Evolutionary conservation across 2,797 vertebrate species (phyloP), one percentile per base, ranked within the genome.

Genomic region (Anniella stebbinsi): DNA sequence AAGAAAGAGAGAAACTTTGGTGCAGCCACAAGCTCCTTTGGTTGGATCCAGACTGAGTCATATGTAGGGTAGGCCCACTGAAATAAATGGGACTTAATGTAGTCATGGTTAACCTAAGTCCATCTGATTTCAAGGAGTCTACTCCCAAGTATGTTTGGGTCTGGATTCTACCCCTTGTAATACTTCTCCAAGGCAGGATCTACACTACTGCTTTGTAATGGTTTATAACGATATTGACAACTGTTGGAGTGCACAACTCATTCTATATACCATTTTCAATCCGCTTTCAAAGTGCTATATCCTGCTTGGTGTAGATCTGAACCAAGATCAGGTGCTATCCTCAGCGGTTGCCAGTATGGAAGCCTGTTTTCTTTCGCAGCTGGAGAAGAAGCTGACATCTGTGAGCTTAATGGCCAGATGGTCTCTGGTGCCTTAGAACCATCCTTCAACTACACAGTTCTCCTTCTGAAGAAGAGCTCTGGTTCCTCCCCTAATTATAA

Each of bases 401-500:
- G 28, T 57, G 21, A 4, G 60, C 28, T 69, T 77, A 87, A 87
- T 90, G 72, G 70, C n/a, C 80, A 77, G 70, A 76, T 77, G 57
- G 72, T 45, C 85, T 21, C 80, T 36, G 12, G 21, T 83, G 80
- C 21, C 51, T 87, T 83, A 82, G 60, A 83, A 69, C 60, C 30
- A 76, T 57, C 72, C 80, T 87, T 90, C 88, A 87, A 2, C 28
- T 28, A 33, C 60, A 90, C 63, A 25, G 36, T 45, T 33, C 84
- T 77, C 28, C 21, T 69, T 81, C 45, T 67, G 57, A 83, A 67
- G 48, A 57, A 67, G 70, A 87, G 60, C 51, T 77, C 57, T 77
- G 48, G 57, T 76, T 72, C 78, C 60, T 67, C 70, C 70, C 25
- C 38, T 81, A 81, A 87, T 87, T 83, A 83, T 83, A 87, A 87